phyloP scores from a whole-genome alignment of 2,888 invertebrate genomes.

The Sarcophaga carnaria region DNA sequence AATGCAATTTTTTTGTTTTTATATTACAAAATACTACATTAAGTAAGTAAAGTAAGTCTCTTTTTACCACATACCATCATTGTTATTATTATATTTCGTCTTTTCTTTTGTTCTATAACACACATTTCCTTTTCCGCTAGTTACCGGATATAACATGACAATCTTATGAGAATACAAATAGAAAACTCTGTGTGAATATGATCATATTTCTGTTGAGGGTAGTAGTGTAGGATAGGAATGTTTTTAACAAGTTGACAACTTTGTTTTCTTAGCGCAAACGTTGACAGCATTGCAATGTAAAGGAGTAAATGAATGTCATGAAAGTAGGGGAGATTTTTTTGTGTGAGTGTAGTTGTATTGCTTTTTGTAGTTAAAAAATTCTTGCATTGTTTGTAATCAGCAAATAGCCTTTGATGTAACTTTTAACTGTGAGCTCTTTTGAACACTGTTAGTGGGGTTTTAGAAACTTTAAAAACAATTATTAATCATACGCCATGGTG shows the following conservation, averaged over 20 bases:
- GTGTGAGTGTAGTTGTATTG: neutral
- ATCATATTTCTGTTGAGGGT: neutral
- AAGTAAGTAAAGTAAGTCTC: slow-evolving; percentile 9
- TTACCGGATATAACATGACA: slow-evolving; percentile 44
- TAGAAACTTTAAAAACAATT: too few species aligned
- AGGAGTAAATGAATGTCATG: neutral
- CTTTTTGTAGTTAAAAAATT: neutral
- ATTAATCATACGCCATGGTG: too few species aligned
- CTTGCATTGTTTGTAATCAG: neutral
- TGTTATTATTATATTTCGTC: neutral
- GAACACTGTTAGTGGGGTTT: too few species aligned
- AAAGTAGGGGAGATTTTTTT: neutral
- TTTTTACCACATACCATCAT: slow-evolving; percentile 9
- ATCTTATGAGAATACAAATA: neutral
- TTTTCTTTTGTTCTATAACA: slow-evolving; percentile 31
- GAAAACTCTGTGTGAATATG: neutral
- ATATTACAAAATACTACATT: slow-evolving; percentile 23
- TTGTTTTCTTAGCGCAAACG: neutral
- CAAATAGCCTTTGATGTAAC: too few species aligned
- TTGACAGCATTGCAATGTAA: neutral
- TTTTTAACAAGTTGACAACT: slow-evolving; percentile 34
- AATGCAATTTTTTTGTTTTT: neutral
- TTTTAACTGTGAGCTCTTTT: too few species aligned
- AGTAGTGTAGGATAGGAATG: neutral
- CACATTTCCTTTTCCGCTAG: slow-evolving; percentile 39